Conservation (phyloP, 2,888 invertebrate species). For the Agrotis clavis region DNA sequence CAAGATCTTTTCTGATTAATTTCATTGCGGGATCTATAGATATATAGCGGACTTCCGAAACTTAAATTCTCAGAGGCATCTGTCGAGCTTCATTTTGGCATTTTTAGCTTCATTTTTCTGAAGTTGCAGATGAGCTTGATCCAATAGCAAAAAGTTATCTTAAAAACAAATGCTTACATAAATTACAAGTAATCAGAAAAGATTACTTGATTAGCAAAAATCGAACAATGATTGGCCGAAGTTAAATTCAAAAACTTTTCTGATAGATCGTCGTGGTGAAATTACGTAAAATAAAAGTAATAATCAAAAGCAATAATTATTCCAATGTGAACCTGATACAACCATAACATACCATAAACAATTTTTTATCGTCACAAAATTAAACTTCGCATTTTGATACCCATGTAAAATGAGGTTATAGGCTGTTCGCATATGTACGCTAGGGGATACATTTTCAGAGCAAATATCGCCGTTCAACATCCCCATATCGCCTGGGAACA, state of each 20-base stretch:
- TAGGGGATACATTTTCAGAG: slow-evolving; percentile 71
- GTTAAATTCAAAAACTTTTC: not conserved
- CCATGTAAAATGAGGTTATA: not conserved
- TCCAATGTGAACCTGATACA: slow-evolving; percentile 5
- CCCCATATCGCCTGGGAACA: slow-evolving; percentile 83
- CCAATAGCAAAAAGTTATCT: no score
- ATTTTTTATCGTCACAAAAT: slow-evolving; percentile 43
- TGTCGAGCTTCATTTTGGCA: no score
- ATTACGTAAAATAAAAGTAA: not conserved
- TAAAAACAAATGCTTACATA: no score
- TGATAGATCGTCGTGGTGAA: not conserved
- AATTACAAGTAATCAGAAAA: no score
- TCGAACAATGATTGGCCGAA: not conserved
- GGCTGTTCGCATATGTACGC: slow-evolving; percentile 9
- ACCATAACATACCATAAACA: slow-evolving; percentile 14
- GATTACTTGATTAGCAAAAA: not conserved
- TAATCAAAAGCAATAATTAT: slow-evolving; percentile 14
- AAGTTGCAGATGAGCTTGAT: no score
- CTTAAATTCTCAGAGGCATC: no score
- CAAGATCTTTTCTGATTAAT: no score
- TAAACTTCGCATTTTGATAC: slow-evolving; percentile 24
- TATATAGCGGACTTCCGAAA: no score
- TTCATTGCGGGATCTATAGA: no score
- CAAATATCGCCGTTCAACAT: slow-evolving; percentile 85
- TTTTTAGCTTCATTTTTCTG: no score